These are phyloP conservation scores for Thymelicus sylvestris DNA, from an alignment of 2,888 invertebrate species.

Conservation along the genomic window DNA sequence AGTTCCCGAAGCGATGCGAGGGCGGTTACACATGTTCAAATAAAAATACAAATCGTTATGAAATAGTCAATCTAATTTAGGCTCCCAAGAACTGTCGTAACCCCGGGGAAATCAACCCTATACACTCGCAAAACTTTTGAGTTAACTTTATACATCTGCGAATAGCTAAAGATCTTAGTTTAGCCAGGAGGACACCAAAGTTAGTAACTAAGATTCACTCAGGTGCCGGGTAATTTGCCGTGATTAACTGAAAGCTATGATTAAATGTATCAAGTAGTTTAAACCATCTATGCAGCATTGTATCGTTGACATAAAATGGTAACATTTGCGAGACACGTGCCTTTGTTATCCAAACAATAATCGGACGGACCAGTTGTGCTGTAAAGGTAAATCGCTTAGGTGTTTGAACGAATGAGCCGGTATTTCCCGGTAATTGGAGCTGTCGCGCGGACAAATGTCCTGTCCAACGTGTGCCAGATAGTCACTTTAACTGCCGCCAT, in stretches of 20 bases:
- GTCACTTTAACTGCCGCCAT: slow-evolving; percentile 73
- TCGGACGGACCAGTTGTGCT: slow-evolving; percentile 38
- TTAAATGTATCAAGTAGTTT: not conserved
- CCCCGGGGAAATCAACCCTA: slow-evolving; percentile 11
- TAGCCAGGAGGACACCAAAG: not conserved
- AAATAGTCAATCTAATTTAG: slow-evolving; percentile 13
- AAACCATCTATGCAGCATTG: not conserved
- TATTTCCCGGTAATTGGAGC: slow-evolving; percentile 77
- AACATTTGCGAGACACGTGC: not conserved
- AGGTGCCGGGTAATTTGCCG: slow-evolving; percentile 5
- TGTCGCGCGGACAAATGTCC: slow-evolving; percentile 77
- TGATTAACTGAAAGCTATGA: not conserved
- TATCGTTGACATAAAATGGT: slow-evolving; percentile 9
- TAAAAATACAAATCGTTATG: not conserved
- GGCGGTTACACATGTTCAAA: no score
- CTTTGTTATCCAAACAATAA: slow-evolving; percentile 25
- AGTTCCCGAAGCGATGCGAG: no score
- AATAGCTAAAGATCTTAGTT: slow-evolving; percentile 3
- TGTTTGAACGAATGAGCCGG: slow-evolving; percentile 54
- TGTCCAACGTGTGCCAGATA: slow-evolving; percentile 71
- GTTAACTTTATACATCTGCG: slow-evolving; percentile 12
- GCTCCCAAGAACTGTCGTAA: not conserved
- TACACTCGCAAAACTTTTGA: slow-evolving; percentile 18
- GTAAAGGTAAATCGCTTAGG: slow-evolving; percentile 47
- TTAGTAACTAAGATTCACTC: not conserved